phyloP scores from a whole-genome alignment of 53 echinoderm and acorn worm genomes.

The Holothuria leucospilota region DNA sequence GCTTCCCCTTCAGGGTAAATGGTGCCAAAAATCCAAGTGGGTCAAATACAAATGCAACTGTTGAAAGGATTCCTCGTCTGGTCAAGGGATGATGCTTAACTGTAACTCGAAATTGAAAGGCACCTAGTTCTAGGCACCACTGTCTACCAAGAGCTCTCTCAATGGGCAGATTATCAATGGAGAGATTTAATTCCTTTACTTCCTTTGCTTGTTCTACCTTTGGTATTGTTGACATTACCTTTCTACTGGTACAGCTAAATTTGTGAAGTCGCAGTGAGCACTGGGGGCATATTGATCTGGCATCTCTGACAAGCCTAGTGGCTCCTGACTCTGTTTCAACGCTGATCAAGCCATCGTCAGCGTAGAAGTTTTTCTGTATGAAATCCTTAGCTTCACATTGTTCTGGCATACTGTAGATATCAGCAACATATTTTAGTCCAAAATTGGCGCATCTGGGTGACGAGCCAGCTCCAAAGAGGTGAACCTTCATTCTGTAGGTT shows the following conservation, averaged over 20 bases:
- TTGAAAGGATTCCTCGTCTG: constrained; percentile 61
- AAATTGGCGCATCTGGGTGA: constrained; percentile 68
- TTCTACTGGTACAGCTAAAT: constrained; percentile 52
- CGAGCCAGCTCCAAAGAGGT: constrained; percentile 63
- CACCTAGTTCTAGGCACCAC: constrained; percentile 61
- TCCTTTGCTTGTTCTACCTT: constrained; percentile 40
- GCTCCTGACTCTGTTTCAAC: constrained; percentile 16
- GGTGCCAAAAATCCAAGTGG: constrained; percentile 65
- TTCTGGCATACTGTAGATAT: neutral
- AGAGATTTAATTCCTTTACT: neutral
- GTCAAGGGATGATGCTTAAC: constrained; percentile 42
- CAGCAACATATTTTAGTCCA: constrained; percentile 46
- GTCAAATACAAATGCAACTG: constrained; percentile 62
- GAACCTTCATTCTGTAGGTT: constrained; percentile 66
- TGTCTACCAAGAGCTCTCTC: constrained; percentile 52
- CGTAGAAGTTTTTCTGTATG: constrained; percentile 25
- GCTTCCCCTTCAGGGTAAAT: constrained; percentile 40
- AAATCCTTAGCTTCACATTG: neutral
- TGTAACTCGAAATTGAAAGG: constrained; percentile 53
- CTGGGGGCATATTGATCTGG: constrained; percentile 25
- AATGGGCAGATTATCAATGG: constrained; percentile 40
- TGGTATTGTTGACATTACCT: constrained; percentile 53
- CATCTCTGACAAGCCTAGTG: constrained; percentile 25
- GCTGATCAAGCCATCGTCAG: constrained; percentile 63
- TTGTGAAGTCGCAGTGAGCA: constrained; percentile 67